Evolutionary conservation across 2,797 vertebrate genomes (phyloP).

Genomic region (Mormyrus hasselquistii): DNA sequence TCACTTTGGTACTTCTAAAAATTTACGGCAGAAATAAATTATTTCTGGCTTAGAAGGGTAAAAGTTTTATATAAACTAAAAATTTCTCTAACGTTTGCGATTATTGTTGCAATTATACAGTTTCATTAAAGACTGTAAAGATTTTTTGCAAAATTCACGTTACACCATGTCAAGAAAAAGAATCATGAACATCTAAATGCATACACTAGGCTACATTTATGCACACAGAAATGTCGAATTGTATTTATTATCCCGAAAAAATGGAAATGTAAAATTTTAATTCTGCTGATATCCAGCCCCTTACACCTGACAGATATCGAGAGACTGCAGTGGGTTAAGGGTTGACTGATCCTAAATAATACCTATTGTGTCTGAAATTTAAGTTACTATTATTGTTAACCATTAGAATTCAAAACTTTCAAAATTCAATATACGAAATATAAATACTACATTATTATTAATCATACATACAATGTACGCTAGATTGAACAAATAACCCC

Average conservation of each 20-base stretch:
- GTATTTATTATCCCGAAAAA: not conserved
- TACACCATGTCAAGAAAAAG: not conserved
- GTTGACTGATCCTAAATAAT: conserved; percentile 3
- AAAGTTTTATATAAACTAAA: not conserved
- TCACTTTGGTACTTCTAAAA: not conserved
- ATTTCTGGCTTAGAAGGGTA: not conserved
- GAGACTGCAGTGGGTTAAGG: not conserved
- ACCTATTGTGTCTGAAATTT: not conserved
- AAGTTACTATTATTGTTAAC: not conserved
- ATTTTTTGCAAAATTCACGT: not conserved
- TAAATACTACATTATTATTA: not conserved
- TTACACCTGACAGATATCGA: not conserved
- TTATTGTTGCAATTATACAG: not conserved
- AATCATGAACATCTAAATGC: not conserved
- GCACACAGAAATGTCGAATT: not conserved
- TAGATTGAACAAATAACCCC: not conserved
- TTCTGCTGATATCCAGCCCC: not conserved
- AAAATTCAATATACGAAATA: not conserved
- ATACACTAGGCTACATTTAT: not conserved
- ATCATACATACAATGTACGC: not conserved
- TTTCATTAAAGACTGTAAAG: not conserved
- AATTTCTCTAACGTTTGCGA: not conserved
- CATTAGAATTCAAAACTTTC: not conserved
- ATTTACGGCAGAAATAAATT: not conserved
- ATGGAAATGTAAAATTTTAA: conserved; percentile 2